phyloP scores from a whole-genome alignment of 2,113 vertebrate genomes.

The Dissostichus mawsoni region DNA sequence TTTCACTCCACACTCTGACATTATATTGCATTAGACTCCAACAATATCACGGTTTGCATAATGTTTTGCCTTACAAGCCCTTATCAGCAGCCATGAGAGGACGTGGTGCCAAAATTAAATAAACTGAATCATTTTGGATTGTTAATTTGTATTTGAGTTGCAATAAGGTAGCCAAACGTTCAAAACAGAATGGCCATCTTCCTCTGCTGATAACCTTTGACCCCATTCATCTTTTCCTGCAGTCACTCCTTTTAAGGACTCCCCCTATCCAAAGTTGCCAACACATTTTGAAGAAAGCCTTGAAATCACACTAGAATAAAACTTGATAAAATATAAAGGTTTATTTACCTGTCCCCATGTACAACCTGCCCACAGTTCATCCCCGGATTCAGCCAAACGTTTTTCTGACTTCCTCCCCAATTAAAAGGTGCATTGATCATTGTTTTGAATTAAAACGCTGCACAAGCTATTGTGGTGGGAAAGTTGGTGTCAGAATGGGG shows the following conservation, averaged over 20 bases:
- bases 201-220: constrained; percentile 25
- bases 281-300: constrained; percentile 21
- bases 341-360: constrained; percentile 17
- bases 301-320: background rate
- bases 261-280: constrained; percentile 56
- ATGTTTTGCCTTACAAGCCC: constrained; percentile 49
- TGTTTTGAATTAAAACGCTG: constrained; percentile 9
- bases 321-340: background rate
- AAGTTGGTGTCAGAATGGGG: constrained; percentile 8
- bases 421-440: background rate
- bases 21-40: constrained; percentile 40
- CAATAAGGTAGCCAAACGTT: constrained; percentile 62
- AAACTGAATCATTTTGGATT: constrained; percentile 41
- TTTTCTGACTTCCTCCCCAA: too few relatives aligned
- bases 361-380: constrained; percentile 25
- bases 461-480: constrained; percentile 23
- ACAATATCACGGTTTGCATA: constrained; percentile 37
- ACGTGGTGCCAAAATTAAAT: constrained; percentile 73
- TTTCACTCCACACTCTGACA: constrained; percentile 33
- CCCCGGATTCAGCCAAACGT: constrained; percentile 2
- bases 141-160: constrained; percentile 40
- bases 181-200: constrained; percentile 44
- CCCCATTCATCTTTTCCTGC: constrained; percentile 8
- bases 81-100: constrained; percentile 57
- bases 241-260: constrained; percentile 10